Evolutionary conservation across 2,113 vertebrate genomes (phyloP).

Genomic region (Caranx ignobilis): DNA sequence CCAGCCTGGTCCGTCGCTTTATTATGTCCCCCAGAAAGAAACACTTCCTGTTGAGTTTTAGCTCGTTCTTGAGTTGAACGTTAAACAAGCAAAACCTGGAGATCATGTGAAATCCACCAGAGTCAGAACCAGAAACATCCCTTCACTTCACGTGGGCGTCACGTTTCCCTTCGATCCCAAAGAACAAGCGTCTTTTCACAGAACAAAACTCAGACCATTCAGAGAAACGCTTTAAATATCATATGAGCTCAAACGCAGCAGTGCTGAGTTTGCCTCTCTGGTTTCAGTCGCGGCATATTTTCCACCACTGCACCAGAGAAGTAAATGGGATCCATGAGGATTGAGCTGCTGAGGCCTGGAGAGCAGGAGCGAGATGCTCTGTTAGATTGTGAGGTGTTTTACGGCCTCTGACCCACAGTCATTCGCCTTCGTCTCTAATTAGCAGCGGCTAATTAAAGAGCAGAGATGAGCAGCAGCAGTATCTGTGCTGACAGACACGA

Average conservation of each 20-base stretch:
- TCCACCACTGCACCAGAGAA: constrained; percentile 44
- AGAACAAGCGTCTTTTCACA: constrained; percentile 28
- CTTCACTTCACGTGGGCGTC: background rate
- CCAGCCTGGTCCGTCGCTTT: no score
- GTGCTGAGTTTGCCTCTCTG: constrained; percentile 39
- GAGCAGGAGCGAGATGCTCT: constrained; percentile 14
- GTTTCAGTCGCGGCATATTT: constrained; percentile 48
- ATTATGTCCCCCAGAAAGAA: no score
- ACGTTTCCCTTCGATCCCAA: constrained; percentile 2
- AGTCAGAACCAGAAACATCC: no score
- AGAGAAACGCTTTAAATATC: constrained; percentile 17
- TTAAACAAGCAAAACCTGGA: no score
- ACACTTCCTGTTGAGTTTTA: no score
- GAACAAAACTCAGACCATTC: background rate
- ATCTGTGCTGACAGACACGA: constrained; percentile 28
- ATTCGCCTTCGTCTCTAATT: constrained; percentile 65
- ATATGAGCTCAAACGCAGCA: constrained; percentile 13
- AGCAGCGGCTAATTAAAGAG: constrained; percentile 74
- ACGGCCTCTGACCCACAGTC: constrained; percentile 49
- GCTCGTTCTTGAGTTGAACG: no score
- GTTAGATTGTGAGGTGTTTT: constrained; percentile 42
- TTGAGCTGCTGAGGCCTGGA: constrained; percentile 41
- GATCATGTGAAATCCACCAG: no score
- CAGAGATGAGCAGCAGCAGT: constrained; percentile 34
- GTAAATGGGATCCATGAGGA: constrained; percentile 39